A percentile compares a stretch with the other conserved stretches of the same genome.
These are phyloP conservation scores for Brachyhypopomus occidentalis DNA, from an alignment of 2,113 vertebrate species.

Conservation along the genomic window DNA sequence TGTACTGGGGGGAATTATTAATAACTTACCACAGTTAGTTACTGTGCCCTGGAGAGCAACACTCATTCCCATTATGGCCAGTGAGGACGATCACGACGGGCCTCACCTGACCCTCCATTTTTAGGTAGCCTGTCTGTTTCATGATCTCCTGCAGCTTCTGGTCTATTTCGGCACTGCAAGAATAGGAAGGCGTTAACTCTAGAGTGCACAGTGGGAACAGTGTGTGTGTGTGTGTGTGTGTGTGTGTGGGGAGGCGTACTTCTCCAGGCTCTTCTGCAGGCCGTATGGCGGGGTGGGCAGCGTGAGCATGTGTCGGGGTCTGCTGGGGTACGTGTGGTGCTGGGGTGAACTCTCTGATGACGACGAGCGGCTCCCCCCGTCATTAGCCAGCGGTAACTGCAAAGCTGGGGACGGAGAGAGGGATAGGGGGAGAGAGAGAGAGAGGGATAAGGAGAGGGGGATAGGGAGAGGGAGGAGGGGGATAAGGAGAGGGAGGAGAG, in stretches of 20 bases:
- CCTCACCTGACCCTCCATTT: slow-evolving; percentile 90
- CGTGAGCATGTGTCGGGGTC: slow-evolving; percentile 84
- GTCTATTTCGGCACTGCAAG: slow-evolving; percentile 87
- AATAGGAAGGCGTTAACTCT: slow-evolving; percentile 5
- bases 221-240: not conserved
- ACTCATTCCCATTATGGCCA: too few relatives aligned
- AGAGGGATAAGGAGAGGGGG: not conserved
- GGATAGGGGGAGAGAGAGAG: not conserved
- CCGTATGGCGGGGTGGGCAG: slow-evolving; percentile 80
- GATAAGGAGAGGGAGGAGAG: not conserved
- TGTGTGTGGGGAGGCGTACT: slow-evolving; percentile 71
- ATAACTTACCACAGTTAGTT: not conserved
- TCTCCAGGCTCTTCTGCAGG: slow-evolving; percentile 86
- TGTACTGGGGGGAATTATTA: not conserved
- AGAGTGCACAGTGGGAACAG: too few relatives aligned
- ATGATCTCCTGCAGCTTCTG: slow-evolving; percentile 96
- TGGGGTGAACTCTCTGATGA: slow-evolving; percentile 87
- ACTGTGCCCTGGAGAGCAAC: not conserved
- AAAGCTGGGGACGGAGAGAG: slow-evolving; percentile 70
- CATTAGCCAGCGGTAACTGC: slow-evolving; percentile 87
- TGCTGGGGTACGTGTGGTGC: slow-evolving; percentile 79
- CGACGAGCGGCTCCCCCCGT: slow-evolving; percentile 85
- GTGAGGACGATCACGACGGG: too few relatives aligned
- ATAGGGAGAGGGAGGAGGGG: not conserved
- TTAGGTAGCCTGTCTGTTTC: slow-evolving; percentile 93